phyloP scores from a whole-genome alignment of 2,797 vertebrate genomes.

The Enteromius treurensis region DNA sequence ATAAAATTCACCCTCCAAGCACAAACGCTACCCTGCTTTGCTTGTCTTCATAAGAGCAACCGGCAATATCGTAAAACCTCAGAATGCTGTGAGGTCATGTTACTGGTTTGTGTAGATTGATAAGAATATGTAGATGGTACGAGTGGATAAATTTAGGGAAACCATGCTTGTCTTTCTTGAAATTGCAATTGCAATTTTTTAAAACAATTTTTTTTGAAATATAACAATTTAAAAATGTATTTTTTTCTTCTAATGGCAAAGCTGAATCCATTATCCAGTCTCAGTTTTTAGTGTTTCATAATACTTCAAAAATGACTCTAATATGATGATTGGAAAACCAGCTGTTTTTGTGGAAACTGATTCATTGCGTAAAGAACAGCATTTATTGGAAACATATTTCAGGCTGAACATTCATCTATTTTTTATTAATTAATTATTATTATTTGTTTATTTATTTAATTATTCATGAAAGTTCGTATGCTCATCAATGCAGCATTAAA shows the following conservation, averaged over 20 bases:
- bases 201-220: neutral
- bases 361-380: neutral
- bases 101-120: conserved; percentile 8
- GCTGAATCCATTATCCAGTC: neutral
- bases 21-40: conserved; percentile 33
- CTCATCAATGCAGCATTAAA: neutral
- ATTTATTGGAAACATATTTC: neutral
- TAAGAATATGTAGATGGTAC: neutral
- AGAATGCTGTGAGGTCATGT: conserved; percentile 32
- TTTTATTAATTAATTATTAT: no score
- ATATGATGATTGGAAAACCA: neutral
- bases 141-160: neutral
- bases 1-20: conserved; percentile 57
- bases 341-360: neutral
- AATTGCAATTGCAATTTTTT: neutral
- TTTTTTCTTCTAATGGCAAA: neutral
- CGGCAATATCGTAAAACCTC: conserved; percentile 50
- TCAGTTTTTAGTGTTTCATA: neutral
- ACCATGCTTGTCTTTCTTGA: neutral
- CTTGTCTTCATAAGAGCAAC: conserved; percentile 43
- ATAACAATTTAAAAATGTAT: neutral
- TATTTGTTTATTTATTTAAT: no score
- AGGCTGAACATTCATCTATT: no score
- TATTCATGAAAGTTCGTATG: neutral
- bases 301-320: neutral